A percentile compares a stretch with the other conserved stretches of the same genome.
phyloP scores from a whole-genome alignment of 2,888 invertebrate genomes.

The Neoaliturus tenellus region DNA sequence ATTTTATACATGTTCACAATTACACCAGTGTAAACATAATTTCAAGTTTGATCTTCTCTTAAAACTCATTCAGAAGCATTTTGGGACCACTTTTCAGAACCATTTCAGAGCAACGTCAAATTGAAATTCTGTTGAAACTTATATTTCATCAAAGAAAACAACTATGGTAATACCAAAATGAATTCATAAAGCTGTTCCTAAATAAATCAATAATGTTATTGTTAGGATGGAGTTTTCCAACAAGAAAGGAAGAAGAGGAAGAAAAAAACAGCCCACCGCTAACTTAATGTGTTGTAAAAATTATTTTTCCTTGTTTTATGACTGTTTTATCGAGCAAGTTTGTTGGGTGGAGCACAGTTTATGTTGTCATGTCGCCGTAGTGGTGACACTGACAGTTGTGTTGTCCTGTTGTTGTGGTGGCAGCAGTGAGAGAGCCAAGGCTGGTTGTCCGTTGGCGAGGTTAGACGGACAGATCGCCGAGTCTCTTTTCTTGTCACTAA shows the following conservation, averaged over 20 bases:
- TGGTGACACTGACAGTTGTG: slow-evolving; percentile 4
- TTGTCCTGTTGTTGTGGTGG: slow-evolving; percentile 9
- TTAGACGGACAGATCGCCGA: slow-evolving; percentile 12
- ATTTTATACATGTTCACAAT: too few relatives aligned
- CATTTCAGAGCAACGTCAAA: too few relatives aligned
- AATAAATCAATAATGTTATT: too few relatives aligned
- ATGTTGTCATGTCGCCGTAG: background rate
- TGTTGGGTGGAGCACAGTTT: slow-evolving; percentile 30
- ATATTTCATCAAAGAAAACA: too few relatives aligned
- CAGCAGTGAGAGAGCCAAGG: slow-evolving; percentile 1
- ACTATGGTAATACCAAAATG: too few relatives aligned
- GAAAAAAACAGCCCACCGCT: too few relatives aligned
- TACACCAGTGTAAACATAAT: background rate
- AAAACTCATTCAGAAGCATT: background rate
- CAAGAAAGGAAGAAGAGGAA: too few relatives aligned
- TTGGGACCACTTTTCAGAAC: slow-evolving; percentile 27
- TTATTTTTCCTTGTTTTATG: background rate
- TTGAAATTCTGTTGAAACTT: too few relatives aligned
- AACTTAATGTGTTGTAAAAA: background rate
- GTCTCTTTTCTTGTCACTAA: background rate
- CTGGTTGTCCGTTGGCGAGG: slow-evolving; percentile 31
- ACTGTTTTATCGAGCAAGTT: background rate
- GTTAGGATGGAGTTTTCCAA: too few relatives aligned
- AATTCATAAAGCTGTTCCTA: too few relatives aligned
- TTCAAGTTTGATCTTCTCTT: slow-evolving; percentile 7